Evolutionary conservation across 2,888 invertebrate species (phyloP).

Genomic region (Polydrusus tereticollis): DNA sequence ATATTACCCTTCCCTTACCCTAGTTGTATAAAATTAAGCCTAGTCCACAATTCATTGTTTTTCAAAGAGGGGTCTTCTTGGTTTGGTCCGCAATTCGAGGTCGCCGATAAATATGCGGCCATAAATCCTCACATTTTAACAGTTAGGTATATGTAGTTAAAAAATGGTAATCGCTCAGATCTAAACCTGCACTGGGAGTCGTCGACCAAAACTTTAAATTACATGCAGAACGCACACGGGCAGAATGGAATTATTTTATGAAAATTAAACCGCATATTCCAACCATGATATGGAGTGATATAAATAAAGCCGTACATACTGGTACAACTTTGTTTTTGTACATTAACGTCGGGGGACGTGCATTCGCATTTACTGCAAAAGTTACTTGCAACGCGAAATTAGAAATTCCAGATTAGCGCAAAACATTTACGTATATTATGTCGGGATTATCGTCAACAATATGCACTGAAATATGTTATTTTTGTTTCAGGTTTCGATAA

Average conservation of each 20-base stretch:
- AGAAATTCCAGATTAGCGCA: slow-evolving; percentile 1
- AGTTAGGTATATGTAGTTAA: background rate
- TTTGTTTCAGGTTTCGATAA: background rate
- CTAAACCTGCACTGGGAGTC: background rate
- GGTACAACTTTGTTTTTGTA: slow-evolving; percentile 5
- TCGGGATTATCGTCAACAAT: too few relatives aligned
- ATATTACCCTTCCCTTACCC: too few relatives aligned
- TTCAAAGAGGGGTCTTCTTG: too few relatives aligned
- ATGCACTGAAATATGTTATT: background rate
- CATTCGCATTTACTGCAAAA: slow-evolving; percentile 13
- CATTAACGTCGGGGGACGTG: background rate
- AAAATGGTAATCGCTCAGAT: background rate
- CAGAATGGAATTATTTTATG: slow-evolving; percentile 2
- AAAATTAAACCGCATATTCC: background rate
- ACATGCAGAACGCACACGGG: background rate
- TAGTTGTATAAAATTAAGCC: too few relatives aligned
- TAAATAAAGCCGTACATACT: background rate
- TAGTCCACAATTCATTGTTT: too few relatives aligned
- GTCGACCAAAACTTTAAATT: background rate
- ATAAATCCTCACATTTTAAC: background rate
- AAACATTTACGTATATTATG: background rate
- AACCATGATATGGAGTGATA: background rate
- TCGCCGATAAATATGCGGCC: too few relatives aligned
- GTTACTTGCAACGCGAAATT: background rate
- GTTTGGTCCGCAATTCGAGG: too few relatives aligned